Evolutionary conservation across 2,888 invertebrate species (phyloP).

Genomic region (Scaptomyza reducta): DNA sequence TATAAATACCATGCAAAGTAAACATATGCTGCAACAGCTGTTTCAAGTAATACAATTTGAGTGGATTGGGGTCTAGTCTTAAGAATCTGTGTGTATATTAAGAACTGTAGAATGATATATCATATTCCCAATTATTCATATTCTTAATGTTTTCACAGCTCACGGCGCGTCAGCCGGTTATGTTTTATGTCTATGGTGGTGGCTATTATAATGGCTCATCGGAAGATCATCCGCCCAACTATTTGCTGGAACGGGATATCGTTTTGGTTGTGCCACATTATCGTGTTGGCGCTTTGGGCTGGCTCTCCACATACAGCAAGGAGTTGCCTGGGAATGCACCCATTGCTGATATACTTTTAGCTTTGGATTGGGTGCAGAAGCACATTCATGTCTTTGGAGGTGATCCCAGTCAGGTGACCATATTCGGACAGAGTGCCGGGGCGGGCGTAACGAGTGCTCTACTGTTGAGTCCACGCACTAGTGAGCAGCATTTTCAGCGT

Average conservation of each 20-base stretch:
- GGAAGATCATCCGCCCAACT: constrained; percentile 82
- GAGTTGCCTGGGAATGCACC: constrained; percentile 86
- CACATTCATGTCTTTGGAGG: constrained; percentile 85
- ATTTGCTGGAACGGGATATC: constrained; percentile 84
- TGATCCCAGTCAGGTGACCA: constrained; percentile 84
- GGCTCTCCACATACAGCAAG: constrained; percentile 84
- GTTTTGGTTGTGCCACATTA: constrained; percentile 85
- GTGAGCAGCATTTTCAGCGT: constrained; percentile 83
- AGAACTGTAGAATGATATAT: too few species aligned
- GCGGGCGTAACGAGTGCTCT: constrained; percentile 84
- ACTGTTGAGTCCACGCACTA: constrained; percentile 83
- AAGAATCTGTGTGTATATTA: too few species aligned
- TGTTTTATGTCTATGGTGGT: constrained; percentile 85
- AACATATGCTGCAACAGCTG: neutral
- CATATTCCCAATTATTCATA: too few species aligned
- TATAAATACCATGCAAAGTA: neutral
- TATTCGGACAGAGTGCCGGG: constrained; percentile 86
- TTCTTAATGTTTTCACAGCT: constrained; percentile 54
- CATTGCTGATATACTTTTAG: constrained; percentile 85
- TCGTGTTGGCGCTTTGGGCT: constrained; percentile 85
- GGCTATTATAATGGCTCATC: constrained; percentile 83
- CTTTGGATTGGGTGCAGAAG: constrained; percentile 85
- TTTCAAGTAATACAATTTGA: neutral
- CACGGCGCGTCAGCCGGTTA: constrained; percentile 81
- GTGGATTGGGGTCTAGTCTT: too few species aligned